Evolutionary conservation across 2,888 invertebrate genomes (phyloP), one percentile per base, ranked within the genome.

Genomic region (Odontocolon sp.): DNA sequence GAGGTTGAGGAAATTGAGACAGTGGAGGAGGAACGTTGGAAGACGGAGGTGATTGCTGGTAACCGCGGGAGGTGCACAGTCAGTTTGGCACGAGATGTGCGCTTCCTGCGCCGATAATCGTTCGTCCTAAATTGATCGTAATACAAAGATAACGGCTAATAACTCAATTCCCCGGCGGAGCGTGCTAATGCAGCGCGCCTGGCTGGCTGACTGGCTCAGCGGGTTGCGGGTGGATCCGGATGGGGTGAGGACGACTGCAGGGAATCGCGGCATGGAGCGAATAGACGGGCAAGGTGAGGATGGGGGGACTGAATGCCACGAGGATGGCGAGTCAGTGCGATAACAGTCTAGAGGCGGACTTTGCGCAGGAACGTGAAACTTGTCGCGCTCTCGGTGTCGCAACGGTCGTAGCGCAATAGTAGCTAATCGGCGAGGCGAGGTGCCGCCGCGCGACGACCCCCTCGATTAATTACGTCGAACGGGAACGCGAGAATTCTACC

Each of bases 91-190:
- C 18, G 23, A 21, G 50, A 50, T 5, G 16, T 2, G n/a, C 21
- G 23, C 50, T 38, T 81, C 81, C 80, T 75, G 72, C 77, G 78
- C 66, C 86, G 81, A 86, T 85, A 82, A 84, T 79, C 84, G 81
- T 83, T 81, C 50, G 79, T 79, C 80, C 9, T 1, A 33, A 86
- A 85, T 85, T 82, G 84, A 85, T 87, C 83, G 83, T 82, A 83
- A 84, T 84, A 83, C 82, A 80, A 82, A 83, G 86, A 87, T 84
- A 87, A 86, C 83, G 71, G 81, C 81, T 83, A 81, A 86, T 82
- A 85, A 84, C 83, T 82, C 83, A 80, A 84, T 82, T 84, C 81
- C 80, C 81, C 66, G 36, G 54, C 69, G 80, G 23, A 64, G 50
- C 64, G 50, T 50, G 64, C 36, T 64, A 64, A 64, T 64, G 50